These are phyloP conservation scores for Ruditapes philippinarum DNA, from an alignment of 1,140 invertebrate genomes.

Conservation along the genomic window DNA sequence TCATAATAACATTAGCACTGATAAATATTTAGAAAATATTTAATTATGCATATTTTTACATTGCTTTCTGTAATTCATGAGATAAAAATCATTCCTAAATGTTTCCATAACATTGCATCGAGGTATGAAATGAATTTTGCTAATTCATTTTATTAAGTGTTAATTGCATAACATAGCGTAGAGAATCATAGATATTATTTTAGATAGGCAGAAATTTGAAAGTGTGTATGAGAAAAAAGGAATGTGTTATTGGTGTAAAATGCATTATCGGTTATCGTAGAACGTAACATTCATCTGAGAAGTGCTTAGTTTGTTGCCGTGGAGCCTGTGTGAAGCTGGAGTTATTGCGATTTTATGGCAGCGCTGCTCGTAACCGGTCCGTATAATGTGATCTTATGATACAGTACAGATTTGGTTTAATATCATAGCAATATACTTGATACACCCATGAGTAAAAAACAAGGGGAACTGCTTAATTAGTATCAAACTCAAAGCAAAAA, in stretches of 20 bases:
- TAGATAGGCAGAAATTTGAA: neutral
- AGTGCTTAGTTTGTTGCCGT: neutral
- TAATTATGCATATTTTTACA: no score
- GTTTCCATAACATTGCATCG: no score
- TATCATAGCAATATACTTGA: conserved; percentile 1
- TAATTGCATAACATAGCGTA: no score
- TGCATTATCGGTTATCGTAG: neutral
- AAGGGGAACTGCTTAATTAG: conserved; percentile 16
- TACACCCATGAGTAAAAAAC: neutral
- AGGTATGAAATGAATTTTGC: no score
- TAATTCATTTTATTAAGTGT: no score
- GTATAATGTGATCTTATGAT: conserved; percentile 14
- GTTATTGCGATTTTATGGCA: conserved; percentile 5
- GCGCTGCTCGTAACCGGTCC: neutral
- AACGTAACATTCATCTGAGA: neutral
- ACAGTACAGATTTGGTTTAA: neutral
- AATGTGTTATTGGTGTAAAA: neutral
- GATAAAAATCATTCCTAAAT: no score
- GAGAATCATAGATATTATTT: neutral
- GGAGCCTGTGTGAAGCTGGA: neutral
- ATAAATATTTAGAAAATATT: no score
- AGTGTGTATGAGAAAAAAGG: neutral
- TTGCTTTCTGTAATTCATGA: no score
- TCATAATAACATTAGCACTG: no score
- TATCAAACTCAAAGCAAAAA: neutral